Percentiles rank a stretch among this genome's conserved stretches.
Conservation (phyloP, 1,140 invertebrate species). For the Drosophila bifasciata region DNA sequence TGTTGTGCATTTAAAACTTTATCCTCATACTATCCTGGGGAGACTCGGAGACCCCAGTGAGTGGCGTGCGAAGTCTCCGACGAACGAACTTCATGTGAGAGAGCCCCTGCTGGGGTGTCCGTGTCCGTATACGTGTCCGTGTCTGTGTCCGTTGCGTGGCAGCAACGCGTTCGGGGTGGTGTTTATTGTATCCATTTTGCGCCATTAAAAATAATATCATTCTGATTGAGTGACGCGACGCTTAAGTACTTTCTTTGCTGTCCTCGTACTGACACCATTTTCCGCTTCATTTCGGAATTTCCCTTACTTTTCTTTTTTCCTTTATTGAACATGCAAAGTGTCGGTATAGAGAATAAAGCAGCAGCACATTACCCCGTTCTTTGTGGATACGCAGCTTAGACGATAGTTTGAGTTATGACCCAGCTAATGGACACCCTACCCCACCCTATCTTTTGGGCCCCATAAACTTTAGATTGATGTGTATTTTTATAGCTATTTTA, state of each 20-base stretch:
- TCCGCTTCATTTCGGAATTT: constrained; percentile 55
- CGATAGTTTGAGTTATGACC: constrained; percentile 19
- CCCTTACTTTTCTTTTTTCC: constrained; percentile 27
- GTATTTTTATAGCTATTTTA: no score
- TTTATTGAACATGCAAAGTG: constrained; percentile 79
- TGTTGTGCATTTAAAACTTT: constrained; percentile 22
- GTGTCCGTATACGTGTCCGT: neutral
- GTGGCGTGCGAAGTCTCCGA: constrained; percentile 55
- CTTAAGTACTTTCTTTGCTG: constrained; percentile 76
- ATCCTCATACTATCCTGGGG: constrained; percentile 15
- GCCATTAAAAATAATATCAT: constrained; percentile 82
- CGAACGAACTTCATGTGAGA: constrained; percentile 62
- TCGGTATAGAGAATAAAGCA: constrained; percentile 27
- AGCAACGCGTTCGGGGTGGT: constrained; percentile 58
- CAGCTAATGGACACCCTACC: constrained; percentile 9
- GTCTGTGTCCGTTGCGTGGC: constrained; percentile 54
- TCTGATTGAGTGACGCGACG: constrained; percentile 81
- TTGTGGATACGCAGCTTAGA: constrained; percentile 46
- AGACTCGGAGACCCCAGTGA: no score
- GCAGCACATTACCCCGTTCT: constrained; percentile 30
- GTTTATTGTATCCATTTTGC: constrained; percentile 74
- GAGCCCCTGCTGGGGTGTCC: constrained; percentile 9
- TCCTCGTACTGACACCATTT: constrained; percentile 76
- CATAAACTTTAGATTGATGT: neutral
- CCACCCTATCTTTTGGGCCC: neutral